These are phyloP conservation scores for Druon quercuslanigerum DNA, from an alignment of 1,140 invertebrate species.

Conservation along the genomic window DNA sequence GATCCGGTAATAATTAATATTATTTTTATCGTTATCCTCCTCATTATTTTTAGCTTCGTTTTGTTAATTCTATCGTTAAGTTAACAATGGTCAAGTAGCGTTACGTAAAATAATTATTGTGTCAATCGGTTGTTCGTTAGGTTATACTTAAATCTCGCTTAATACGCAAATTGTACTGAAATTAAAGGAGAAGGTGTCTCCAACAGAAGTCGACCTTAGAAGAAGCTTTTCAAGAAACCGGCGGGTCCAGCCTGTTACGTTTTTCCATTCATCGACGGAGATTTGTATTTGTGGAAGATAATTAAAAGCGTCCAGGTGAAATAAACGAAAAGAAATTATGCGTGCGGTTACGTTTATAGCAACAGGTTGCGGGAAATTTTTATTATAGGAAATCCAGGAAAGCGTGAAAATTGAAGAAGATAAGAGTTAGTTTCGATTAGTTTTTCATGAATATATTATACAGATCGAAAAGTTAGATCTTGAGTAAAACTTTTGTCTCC, in stretches of 20 bases:
- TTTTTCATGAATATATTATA: slow-evolving; percentile 19
- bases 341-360: slow-evolving; percentile 30
- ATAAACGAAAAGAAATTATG: not conserved
- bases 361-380: slow-evolving; percentile 30
- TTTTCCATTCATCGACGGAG: slow-evolving; percentile 25
- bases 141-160: slow-evolving; percentile 59
- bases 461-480: not conserved
- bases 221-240: slow-evolving; percentile 93
- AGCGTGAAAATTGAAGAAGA: slow-evolving; percentile 63
- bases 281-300: not conserved
- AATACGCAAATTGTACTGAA: slow-evolving; percentile 73
- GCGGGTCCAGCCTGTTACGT: slow-evolving; percentile 84
- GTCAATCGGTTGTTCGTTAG: slow-evolving; percentile 57
- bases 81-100: slow-evolving; percentile 65
- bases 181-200: slow-evolving; percentile 70
- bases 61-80: slow-evolving; percentile 56
- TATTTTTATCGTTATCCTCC: slow-evolving; percentile 58
- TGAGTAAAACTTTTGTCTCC: not conserved
- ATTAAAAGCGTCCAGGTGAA: not conserved
- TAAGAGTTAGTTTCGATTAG: slow-evolving; percentile 46
- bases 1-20: slow-evolving; percentile 55
- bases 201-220: slow-evolving; percentile 80
- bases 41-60: slow-evolving; percentile 43
- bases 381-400: slow-evolving; percentile 55
- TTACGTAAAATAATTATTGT: slow-evolving; percentile 66